A percentile compares a stretch with the other conserved stretches of the same genome.
Evolutionary conservation across 2,888 invertebrate genomes (phyloP).

Genomic region (Macrosiphum euphorbiae): DNA sequence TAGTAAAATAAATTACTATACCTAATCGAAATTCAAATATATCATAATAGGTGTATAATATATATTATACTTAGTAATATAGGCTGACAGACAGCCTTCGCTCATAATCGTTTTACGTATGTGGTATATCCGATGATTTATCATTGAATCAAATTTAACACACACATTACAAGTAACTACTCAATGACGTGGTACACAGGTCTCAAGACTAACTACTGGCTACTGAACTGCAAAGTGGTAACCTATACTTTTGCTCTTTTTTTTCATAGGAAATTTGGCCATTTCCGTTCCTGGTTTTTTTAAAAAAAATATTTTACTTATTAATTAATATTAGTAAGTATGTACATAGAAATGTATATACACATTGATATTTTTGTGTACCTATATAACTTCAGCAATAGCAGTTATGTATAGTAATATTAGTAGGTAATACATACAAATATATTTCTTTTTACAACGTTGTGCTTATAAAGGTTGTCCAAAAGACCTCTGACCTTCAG

Average conservation of each 20-base stretch:
- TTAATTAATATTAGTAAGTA: not conserved
- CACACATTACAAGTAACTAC: too few relatives aligned
- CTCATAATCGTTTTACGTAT: too few relatives aligned
- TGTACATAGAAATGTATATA: not conserved
- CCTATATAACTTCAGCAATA: not conserved
- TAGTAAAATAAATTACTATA: too few relatives aligned
- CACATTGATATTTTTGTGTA: not conserved
- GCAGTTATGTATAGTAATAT: not conserved
- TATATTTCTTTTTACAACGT: not conserved
- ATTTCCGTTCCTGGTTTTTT: not conserved
- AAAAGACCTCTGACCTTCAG: conserved; percentile 22
- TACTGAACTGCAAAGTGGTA: too few relatives aligned
- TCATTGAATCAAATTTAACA: too few relatives aligned
- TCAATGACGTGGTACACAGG: too few relatives aligned
- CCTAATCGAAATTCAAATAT: too few relatives aligned
- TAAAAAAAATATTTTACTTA: not conserved
- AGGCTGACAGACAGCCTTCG: too few relatives aligned
- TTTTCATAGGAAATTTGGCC: not conserved
- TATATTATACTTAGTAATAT: too few relatives aligned
- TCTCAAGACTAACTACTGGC: too few relatives aligned
- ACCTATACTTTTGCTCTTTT: not conserved
- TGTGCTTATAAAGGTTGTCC: not conserved
- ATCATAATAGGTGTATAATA: too few relatives aligned
- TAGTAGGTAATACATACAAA: not conserved
- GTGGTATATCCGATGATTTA: too few relatives aligned